A percentile compares a stretch with the other conserved stretches of the same genome.
Evolutionary conservation across 2,888 invertebrate genomes (phyloP).

Genomic region (Pimpla rufipes): DNA sequence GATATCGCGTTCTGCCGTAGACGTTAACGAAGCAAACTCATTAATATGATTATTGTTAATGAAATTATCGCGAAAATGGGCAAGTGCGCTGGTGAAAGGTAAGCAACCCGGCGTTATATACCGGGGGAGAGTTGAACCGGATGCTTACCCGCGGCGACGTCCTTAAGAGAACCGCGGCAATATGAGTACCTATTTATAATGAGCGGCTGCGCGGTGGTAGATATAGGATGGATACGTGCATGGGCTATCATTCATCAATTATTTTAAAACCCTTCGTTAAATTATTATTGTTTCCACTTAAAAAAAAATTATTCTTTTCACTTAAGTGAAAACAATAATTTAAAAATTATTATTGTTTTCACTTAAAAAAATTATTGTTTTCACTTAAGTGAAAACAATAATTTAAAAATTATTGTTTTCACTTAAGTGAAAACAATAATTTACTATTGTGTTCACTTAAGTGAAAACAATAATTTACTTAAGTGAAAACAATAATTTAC

Average conservation of each 20-base stretch:
- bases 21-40: conserved; percentile 52
- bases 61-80: conserved; percentile 41
- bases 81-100: conserved; percentile 18
- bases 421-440: too few species aligned
- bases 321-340: neutral
- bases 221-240: neutral
- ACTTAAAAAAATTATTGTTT: too few species aligned
- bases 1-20: conserved; percentile 5
- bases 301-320: too few species aligned
- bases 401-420: neutral
- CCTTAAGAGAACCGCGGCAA: neutral
- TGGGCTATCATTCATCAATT: too few species aligned
- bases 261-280: too few species aligned
- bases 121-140: neutral
- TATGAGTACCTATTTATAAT: conserved; percentile 9
- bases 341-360: too few species aligned
- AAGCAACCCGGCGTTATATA: conserved; percentile 22
- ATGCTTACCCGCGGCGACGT: conserved; percentile 17
- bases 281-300: too few species aligned
- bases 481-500: too few species aligned
- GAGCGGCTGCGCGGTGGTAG: neutral
- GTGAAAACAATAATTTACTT: too few species aligned
- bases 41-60: conserved; percentile 58
- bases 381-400: neutral
- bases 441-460: too few species aligned